Evolutionary conservation across 2,888 invertebrate genomes (phyloP).

Genomic region (Acleris emargana): DNA sequence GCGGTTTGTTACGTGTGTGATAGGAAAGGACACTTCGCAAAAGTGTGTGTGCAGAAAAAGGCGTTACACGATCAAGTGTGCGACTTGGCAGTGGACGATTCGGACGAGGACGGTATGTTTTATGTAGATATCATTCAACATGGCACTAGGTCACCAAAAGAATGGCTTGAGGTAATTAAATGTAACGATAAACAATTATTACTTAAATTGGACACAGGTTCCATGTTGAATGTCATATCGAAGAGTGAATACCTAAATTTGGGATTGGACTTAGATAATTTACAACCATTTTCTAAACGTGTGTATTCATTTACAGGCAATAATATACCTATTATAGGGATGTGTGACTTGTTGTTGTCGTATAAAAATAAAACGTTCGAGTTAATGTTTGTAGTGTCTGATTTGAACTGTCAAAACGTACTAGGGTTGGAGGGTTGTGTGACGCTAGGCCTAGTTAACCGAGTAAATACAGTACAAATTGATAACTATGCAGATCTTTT

Average conservation of each 20-base stretch:
- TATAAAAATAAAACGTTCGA: conserved; percentile 23
- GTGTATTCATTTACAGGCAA: conserved; percentile 35
- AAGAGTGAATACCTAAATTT: conserved; percentile 11
- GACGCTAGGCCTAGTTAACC: background rate
- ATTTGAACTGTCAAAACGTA: conserved; percentile 18
- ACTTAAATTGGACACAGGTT: conserved; percentile 34
- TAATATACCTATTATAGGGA: conserved; percentile 24
- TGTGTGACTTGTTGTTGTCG: conserved; percentile 1
- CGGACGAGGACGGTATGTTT: conserved; percentile 12
- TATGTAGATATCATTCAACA: conserved; percentile 14
- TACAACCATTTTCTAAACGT: conserved; percentile 5
- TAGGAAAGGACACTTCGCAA: background rate
- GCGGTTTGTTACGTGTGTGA: background rate
- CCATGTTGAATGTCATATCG: conserved; percentile 35
- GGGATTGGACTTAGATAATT: conserved; percentile 12
- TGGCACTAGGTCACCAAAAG: background rate
- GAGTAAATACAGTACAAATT: conserved; percentile 8
- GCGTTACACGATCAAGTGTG: conserved; percentile 17
- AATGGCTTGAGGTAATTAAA: background rate
- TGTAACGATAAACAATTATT: conserved; percentile 5
- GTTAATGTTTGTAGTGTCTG: conserved; percentile 12
- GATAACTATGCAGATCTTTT: conserved; percentile 38
- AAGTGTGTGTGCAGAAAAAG: background rate
- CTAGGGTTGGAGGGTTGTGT: conserved; percentile 3
- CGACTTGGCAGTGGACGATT: conserved; percentile 7